phyloP scores from a whole-genome alignment of 2,888 invertebrate species.

The Thysanoteuthis rhombus region DNA sequence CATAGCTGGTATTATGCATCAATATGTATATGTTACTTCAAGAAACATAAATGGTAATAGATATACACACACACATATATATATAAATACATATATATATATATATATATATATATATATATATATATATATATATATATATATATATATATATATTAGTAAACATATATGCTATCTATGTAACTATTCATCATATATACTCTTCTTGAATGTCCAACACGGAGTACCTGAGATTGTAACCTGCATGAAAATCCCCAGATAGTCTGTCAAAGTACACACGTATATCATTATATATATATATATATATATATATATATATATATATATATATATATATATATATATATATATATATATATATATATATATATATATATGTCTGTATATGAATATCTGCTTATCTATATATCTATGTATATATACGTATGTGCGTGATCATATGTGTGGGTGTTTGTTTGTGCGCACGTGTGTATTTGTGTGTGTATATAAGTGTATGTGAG shows the following conservation, averaged over 20 bases:
- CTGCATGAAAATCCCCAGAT: too few relatives aligned
- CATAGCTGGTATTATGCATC: too few relatives aligned
- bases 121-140: not conserved
- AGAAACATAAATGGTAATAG: too few relatives aligned
- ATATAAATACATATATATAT: not conserved
- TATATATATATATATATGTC: conserved; percentile 1
- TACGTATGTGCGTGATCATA: not conserved
- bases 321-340: conserved; percentile 1
- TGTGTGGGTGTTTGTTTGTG: too few relatives aligned
- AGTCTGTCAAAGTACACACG: too few relatives aligned
- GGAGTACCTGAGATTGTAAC: too few relatives aligned
- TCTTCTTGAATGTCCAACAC: too few relatives aligned
- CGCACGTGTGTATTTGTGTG: not conserved
- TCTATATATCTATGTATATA: not conserved
- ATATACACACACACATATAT: not conserved
- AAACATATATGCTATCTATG: too few relatives aligned
- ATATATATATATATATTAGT: not conserved
- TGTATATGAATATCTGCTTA: not conserved
- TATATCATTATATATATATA: not conserved
- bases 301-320: not conserved
- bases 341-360: not conserved
- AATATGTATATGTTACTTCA: too few relatives aligned
- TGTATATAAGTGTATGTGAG: too few relatives aligned
- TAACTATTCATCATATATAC: too few relatives aligned
- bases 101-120: not conserved